Evolutionary conservation across 2,888 invertebrate genomes (phyloP).

Genomic region (Ceratothoa steindachneri): DNA sequence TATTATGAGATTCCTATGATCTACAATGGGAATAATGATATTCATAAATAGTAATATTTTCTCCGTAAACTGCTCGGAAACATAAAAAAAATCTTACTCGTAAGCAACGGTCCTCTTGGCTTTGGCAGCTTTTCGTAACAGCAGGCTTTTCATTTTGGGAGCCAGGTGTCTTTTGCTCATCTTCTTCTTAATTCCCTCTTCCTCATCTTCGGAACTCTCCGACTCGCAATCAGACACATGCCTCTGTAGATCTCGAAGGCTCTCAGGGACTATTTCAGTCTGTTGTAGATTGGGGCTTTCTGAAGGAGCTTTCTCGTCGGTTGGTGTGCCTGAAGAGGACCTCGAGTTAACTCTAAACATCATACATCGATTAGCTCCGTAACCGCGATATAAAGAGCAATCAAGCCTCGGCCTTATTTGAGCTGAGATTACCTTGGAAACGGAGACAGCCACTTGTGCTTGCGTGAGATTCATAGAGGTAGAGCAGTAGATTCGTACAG

Average conservation of each 20-base stretch:
- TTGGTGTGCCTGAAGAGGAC: not conserved
- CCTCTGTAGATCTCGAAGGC: not conserved
- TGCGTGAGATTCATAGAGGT: no score
- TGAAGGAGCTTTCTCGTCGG: not conserved
- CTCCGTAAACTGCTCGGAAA: no score
- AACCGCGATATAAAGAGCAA: no score
- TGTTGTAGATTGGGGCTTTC: not conserved
- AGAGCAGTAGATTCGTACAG: no score
- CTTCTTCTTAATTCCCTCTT: constrained; percentile 9
- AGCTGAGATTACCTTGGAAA: no score
- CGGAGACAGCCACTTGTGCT: no score
- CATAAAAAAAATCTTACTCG: not conserved
- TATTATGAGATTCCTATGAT: no score
- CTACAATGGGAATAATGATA: no score
- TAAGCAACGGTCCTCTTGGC: constrained; percentile 27
- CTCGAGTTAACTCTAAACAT: not conserved
- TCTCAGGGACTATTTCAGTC: not conserved
- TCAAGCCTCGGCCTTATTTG: no score
- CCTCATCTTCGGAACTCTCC: constrained; percentile 1
- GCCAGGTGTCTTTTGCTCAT: constrained; percentile 2
- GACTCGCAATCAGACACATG: not conserved
- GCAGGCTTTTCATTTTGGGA: constrained; percentile 16
- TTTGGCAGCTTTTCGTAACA: constrained; percentile 13
- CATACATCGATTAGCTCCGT: no score
- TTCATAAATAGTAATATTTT: no score